Percentiles rank a stretch among this genome's conserved stretches.
Evolutionary conservation across 1,140 invertebrate species (phyloP).

Genomic region (Macrobrachium rosenbergii): DNA sequence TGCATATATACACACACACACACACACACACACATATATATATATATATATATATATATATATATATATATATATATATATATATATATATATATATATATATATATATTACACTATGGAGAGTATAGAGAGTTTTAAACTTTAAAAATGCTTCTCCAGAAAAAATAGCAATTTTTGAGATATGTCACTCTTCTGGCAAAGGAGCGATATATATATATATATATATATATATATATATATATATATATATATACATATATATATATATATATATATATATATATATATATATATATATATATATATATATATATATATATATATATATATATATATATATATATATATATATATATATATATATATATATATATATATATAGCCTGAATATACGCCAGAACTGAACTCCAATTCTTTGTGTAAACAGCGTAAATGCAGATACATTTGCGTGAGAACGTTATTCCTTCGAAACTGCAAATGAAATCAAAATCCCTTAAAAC

Average conservation of each 20-base stretch:
- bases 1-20: constrained; percentile 10
- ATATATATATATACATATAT: constrained; percentile 40
- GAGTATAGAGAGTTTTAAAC: no score
- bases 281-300: constrained; percentile 38
- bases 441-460: background rate
- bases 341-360: constrained; percentile 20
- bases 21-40: constrained; percentile 19
- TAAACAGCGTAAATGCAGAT: background rate
- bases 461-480: no score
- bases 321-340: constrained; percentile 14
- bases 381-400: background rate
- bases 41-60: constrained; percentile 31
- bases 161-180: no score
- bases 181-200: no score
- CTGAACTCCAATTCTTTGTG: no score
- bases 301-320: constrained; percentile 20
- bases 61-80: constrained; percentile 40
- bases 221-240: constrained; percentile 42
- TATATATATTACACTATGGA: no score
- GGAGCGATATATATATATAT: no score
- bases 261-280: constrained; percentile 34
- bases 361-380: constrained; percentile 17
- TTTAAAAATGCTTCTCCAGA: no score
- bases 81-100: constrained; percentile 36
- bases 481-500: no score